These are phyloP conservation scores for Bimastos eiseni DNA, from an alignment of 2,888 invertebrate genomes.

Conservation along the genomic window DNA sequence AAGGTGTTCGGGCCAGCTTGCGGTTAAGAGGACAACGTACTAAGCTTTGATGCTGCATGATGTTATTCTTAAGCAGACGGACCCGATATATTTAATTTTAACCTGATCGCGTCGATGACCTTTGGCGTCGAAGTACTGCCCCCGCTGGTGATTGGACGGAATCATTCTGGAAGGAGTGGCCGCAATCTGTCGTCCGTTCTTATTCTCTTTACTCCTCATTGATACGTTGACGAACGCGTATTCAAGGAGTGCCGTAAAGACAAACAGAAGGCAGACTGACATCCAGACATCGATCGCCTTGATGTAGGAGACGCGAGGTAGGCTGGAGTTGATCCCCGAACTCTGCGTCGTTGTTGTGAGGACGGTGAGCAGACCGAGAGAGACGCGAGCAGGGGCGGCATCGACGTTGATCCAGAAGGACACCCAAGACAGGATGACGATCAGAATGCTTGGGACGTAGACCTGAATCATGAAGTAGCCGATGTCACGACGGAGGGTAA, in stretches of 20 bases:
- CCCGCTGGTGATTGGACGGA: background rate
- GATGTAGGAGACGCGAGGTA: constrained; percentile 69
- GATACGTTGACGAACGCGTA: constrained; percentile 35
- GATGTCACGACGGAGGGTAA: background rate
- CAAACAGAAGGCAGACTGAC: constrained; percentile 34
- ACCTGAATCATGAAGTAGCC: constrained; percentile 27
- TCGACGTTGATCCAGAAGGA: constrained; percentile 39
- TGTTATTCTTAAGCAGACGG: background rate
- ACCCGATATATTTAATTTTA: background rate
- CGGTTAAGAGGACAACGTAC: background rate
- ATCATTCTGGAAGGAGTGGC: background rate
- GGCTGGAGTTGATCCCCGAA: constrained; percentile 83
- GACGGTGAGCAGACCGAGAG: constrained; percentile 72
- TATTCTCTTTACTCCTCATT: constrained; percentile 22
- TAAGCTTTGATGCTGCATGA: background rate
- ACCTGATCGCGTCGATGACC: background rate
- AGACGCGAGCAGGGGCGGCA: constrained; percentile 88
- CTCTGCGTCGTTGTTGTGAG: constrained; percentile 76
- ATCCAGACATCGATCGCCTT: constrained; percentile 37
- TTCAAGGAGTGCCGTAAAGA: constrained; percentile 33
- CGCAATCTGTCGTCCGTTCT: background rate
- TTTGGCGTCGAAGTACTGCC: background rate
- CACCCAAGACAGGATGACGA: constrained; percentile 70
- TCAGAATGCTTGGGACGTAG: constrained; percentile 42
- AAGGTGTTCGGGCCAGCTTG: background rate